Conservation (phyloP, 2,888 invertebrate species). For the Cyclophora punctaria region DNA sequence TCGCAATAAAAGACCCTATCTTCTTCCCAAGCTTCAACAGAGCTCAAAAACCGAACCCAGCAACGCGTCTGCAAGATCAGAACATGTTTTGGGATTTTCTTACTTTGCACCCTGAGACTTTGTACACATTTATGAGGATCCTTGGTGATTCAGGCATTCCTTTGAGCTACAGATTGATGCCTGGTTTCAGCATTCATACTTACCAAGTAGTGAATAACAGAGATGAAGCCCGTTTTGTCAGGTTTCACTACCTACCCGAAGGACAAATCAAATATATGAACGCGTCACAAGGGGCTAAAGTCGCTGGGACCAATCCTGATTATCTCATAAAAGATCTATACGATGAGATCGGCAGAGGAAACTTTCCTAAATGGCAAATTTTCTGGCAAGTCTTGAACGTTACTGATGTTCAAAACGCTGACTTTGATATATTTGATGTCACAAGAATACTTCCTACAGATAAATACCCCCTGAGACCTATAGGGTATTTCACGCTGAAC, state of each 20-base stretch:
- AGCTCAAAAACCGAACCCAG: conserved; percentile 94
- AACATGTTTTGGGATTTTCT: conserved; percentile 96
- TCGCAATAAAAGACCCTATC: conserved; percentile 89
- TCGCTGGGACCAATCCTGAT: conserved; percentile 86
- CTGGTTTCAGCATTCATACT: conserved; percentile 93
- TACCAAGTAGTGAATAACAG: conserved; percentile 87
- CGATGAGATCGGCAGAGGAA: conserved; percentile 84
- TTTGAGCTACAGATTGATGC: conserved; percentile 92
- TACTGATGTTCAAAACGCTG: conserved; percentile 82
- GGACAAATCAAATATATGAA: conserved; percentile 87
- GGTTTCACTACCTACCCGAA: conserved; percentile 92
- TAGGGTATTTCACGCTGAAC: conserved; percentile 86
- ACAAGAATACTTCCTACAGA: conserved; percentile 86
- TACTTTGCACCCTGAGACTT: conserved; percentile 85
- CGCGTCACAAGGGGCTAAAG: conserved; percentile 76
- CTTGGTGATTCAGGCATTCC: conserved; percentile 93
- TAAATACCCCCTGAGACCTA: conserved; percentile 86
- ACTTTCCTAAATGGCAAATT: conserved; percentile 83
- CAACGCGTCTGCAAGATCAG: conserved; percentile 86
- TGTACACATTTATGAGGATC: conserved; percentile 86
- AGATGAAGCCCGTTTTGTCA: conserved; percentile 82
- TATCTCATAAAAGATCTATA: conserved; percentile 89
- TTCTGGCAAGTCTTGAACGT: conserved; percentile 88
- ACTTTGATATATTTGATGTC: conserved; percentile 91
- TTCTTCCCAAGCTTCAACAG: conserved; percentile 93